Evolutionary conservation across 2,797 vertebrate genomes (phyloP).

Genomic region (Rhinichthys osculus): DNA sequence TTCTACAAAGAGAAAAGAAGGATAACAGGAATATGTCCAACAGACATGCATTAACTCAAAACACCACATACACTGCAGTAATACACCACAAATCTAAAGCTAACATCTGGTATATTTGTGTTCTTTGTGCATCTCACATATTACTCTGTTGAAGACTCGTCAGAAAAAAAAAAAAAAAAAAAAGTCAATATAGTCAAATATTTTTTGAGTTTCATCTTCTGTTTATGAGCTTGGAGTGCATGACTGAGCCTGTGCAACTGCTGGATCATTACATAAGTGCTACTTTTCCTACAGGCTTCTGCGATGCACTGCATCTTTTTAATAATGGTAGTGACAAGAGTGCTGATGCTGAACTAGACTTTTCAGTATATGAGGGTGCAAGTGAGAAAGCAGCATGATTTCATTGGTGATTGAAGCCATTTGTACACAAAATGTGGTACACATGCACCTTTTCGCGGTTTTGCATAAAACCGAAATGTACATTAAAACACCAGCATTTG

Average conservation of each 20-base stretch:
- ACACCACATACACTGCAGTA: background rate
- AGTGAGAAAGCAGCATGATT: background rate
- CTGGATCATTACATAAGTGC: background rate
- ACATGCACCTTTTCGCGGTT: background rate
- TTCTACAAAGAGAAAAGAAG: background rate
- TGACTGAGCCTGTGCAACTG: constrained; percentile 9
- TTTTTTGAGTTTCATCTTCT: background rate
- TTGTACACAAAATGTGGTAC: background rate
- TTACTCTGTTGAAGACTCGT: background rate
- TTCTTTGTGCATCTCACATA: background rate
- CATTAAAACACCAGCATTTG: background rate
- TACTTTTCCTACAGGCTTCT: constrained; percentile 7
- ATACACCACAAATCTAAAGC: background rate
- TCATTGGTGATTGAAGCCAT: background rate
- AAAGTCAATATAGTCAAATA: background rate
- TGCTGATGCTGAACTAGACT: background rate
- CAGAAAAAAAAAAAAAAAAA: too few species aligned
- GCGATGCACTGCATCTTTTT: background rate
- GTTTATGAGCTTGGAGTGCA: constrained; percentile 1
- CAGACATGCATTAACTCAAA: background rate
- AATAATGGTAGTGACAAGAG: background rate
- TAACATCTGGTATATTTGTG: background rate
- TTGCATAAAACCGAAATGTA: background rate
- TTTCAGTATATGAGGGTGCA: background rate
- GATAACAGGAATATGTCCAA: background rate